phyloP scores from a whole-genome alignment of 2,888 invertebrate genomes.

The Schrankia costaestrigalis region DNA sequence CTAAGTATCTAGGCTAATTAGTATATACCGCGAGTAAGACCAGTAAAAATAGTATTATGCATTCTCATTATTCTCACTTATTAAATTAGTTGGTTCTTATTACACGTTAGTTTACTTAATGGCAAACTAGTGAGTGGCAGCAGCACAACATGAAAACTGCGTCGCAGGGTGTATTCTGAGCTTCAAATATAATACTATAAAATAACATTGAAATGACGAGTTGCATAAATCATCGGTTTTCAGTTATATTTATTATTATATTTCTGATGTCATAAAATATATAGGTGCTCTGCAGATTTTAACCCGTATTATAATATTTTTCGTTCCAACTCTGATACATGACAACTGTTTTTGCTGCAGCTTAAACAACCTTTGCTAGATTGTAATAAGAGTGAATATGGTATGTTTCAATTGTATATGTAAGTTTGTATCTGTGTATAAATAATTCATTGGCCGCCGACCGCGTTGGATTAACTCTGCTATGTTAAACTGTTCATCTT shows the following conservation, averaged over 20 bases:
- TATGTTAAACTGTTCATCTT: conserved; percentile 37
- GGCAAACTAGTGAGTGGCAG: too few species aligned
- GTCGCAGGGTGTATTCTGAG: too few species aligned
- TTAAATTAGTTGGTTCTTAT: too few species aligned
- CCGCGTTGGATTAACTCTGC: conserved; percentile 38
- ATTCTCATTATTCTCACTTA: too few species aligned
- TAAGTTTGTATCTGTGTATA: conserved; percentile 23
- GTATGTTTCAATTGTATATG: conserved; percentile 3
- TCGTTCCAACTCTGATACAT: conserved; percentile 30
- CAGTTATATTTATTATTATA: conserved; percentile 28
- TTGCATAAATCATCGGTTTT: too few species aligned
- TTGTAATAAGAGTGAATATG: conserved; percentile 13
- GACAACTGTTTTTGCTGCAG: conserved; percentile 6
- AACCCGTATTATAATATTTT: conserved; percentile 34
- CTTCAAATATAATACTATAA: too few species aligned
- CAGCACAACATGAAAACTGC: too few species aligned
- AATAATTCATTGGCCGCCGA: conserved; percentile 40
- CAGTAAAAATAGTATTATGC: too few species aligned
- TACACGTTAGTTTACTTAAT: too few species aligned
- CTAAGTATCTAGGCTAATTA: too few species aligned
- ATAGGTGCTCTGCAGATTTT: conserved; percentile 29
- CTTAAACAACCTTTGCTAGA: conserved; percentile 3
- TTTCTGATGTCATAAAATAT: conserved; percentile 29
- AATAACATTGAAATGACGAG: conserved; percentile 20
- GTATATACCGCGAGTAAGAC: too few species aligned